phyloP scores from a whole-genome alignment of 1,140 invertebrate species.

The Vollenhovia emeryi region DNA sequence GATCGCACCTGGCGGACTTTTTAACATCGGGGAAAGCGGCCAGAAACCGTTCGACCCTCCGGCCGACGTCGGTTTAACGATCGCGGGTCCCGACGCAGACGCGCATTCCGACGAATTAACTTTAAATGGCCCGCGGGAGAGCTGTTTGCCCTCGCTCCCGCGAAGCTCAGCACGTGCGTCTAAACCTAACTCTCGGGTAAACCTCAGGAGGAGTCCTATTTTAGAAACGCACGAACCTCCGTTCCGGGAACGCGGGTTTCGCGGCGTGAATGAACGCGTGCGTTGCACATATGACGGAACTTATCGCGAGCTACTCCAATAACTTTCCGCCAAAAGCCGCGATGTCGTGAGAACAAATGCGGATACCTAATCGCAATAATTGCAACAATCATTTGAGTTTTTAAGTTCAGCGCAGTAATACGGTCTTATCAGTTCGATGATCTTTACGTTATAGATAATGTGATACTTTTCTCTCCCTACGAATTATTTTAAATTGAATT shows the following conservation, averaged over 20 bases:
- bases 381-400: background rate
- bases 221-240: conserved; percentile 29
- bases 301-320: background rate
- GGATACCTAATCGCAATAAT: background rate
- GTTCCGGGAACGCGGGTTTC: conserved; percentile 8
- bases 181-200: conserved; percentile 41
- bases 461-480: background rate
- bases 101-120: conserved; percentile 63
- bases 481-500: background rate
- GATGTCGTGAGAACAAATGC: background rate
- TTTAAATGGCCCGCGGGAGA: conserved; percentile 56
- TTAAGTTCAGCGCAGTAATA: background rate
- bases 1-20: conserved; percentile 27
- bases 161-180: conserved; percentile 61
- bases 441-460: background rate
- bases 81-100: conserved; percentile 49
- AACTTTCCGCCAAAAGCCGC: background rate
- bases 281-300: background rate
- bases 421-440: background rate
- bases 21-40: background rate
- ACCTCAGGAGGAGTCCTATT: conserved; percentile 54
- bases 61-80: conserved; percentile 47
- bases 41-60: conserved; percentile 47
- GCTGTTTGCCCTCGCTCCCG: conserved; percentile 34
- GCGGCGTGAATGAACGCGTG: conserved; percentile 11